Percentiles rank a stretch among this genome's conserved stretches.
phyloP scores from a whole-genome alignment of 2,888 invertebrate species.

The Acanthosepion lycidas region DNA sequence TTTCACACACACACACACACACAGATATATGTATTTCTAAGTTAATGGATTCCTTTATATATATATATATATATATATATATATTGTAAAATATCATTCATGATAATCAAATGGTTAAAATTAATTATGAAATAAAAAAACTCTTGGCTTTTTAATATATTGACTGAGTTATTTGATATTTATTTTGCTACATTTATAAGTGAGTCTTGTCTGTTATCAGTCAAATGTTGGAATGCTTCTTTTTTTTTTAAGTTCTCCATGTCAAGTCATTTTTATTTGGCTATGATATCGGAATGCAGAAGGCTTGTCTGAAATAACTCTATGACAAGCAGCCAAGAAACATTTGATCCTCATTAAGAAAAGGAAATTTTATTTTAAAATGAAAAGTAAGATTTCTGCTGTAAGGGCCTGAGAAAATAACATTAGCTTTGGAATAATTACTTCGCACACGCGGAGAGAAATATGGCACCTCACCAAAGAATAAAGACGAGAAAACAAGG shows the following conservation, averaged over 20 bases:
- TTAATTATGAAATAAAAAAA: not conserved
- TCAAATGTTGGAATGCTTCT: not conserved
- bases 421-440: too few species aligned
- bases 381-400: not conserved
- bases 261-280: not conserved
- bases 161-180: not conserved
- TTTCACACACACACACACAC: too few species aligned
- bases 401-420: too few species aligned
- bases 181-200: not conserved
- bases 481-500: too few species aligned
- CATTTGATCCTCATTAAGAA: not conserved
- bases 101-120: too few species aligned
- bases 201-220: not conserved
- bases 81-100: too few species aligned
- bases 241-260: not conserved
- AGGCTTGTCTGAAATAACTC: not conserved
- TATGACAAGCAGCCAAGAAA: not conserved
- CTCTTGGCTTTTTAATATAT: not conserved
- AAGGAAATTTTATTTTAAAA: not conserved
- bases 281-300: not conserved
- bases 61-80: too few species aligned
- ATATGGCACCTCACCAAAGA: too few species aligned
- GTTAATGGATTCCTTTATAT: too few species aligned
- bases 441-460: too few species aligned
- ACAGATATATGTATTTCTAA: too few species aligned